Evolutionary conservation across 2,797 vertebrate genomes (phyloP), one percentile per base, ranked within the genome.

Genomic region (Spheniscus humboldti): DNA sequence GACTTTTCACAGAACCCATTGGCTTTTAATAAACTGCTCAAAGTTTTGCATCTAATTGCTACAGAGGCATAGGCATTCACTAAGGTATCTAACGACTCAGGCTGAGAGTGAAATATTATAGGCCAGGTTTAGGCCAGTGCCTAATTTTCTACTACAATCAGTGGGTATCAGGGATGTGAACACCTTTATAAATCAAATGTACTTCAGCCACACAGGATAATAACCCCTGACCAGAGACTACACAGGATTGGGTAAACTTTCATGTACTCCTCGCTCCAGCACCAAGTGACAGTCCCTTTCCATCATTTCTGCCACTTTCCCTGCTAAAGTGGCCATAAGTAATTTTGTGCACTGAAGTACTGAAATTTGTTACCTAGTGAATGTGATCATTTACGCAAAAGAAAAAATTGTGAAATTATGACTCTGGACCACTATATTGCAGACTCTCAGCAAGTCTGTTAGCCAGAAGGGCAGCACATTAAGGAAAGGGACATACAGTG

Each of bases 321-420:
- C 7, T 0, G 1, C 12, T 57, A 18, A 64, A 57, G 22, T 16
- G 2, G 0, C 13, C 30, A 31, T 10, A 68, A 27, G 8, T 48
- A 24, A 6, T 56, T 88, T 68, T 64, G 39, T 41, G 12, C 37
- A 23, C 10, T 27, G 3, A 17, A 27, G 11, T 18, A 18, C 16
- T 50, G 19, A 8, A 23, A 31, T n/a, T 20, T 69, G 18, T 53
- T 53, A 12, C 7, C 25, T 7, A 35, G 8, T 31, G 18, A 55
- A 59, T 22, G 2, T 3, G 10, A 20, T n/a, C 6, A 6, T 16
- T 62, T 35, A 73, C 91, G 4, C 5, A 28, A 66, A 75, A 27
- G 2, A 22, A 55, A 37, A 15, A 11, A 27, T 7, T 4, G 6
- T 28, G 9, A 33, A 64, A n/a, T 59, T n/a, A 62, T 43, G 25